Evolutionary conservation across 2,113 vertebrate species (phyloP), one percentile per base, ranked within the genome.

Genomic region (Forbesichthys papilliferus): DNA sequence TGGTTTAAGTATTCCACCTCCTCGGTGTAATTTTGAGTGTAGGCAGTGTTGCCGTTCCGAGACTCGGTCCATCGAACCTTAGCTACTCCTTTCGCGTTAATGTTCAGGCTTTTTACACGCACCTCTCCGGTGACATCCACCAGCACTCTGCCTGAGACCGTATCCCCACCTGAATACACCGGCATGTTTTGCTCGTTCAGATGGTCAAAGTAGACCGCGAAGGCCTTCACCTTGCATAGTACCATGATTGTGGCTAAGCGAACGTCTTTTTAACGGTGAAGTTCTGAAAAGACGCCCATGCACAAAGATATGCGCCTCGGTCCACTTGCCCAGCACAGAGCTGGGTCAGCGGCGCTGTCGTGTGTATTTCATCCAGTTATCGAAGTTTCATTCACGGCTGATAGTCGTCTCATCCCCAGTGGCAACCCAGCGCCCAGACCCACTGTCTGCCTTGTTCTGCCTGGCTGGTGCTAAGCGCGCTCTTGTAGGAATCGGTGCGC

Each of bases 61-160:
- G 97, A 99, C 82, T 99, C 97, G 1, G 96, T 99, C 97, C 97
- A 99, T 11, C 97, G 95, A 74, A 99, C 97, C 90, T 98, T 99
- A 3, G 97, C 97, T 74, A 98, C 93, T 71, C 97, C 97, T 75
- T 93, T 92, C 0, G 96, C 96, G 63, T 94, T 92, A 27, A 99
- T 94, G 87, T 94, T 94, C 54, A 99, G 93, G 0, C 95, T 95
- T 88, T 93, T 94, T 13, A 96, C 96, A 60, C 96, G 89, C 51
- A 99, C 95, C 77, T 98, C 96, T 69, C 96, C 96, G 10, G 94
- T 96, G 14, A 98, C 96, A 87, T 99, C 96, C 91, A 98, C 90
- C 76, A 89, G 90, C 73, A 98, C 95, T 89, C 95, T 91, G 84
- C 97, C 97, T 83, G 96, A 98, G 91, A 99, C 95, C 33, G 94